Evolutionary conservation across 2,113 vertebrate species (phyloP), one percentile per base, ranked within the genome.

Genomic region (Motacilla tschutschensis): DNA sequence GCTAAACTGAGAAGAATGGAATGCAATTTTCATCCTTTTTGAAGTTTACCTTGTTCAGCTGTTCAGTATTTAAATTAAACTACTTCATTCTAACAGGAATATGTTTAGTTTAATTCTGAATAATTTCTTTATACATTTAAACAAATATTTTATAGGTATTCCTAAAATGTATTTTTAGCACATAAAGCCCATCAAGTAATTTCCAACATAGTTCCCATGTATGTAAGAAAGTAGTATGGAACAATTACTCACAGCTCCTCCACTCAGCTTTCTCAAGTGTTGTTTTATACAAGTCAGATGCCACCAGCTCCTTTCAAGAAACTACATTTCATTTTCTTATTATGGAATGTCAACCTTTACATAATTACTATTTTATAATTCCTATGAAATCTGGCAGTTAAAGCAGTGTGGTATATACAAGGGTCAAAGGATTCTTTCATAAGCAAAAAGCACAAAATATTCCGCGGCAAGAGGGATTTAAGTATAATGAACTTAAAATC

Each of bases 11-110:
- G 41, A 80, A 50, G 62, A 87, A 83, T 8, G 50, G 33, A 92
- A 89, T 46, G 50, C 7, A 65, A 73, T 72, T 89, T 89, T 92
- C 35, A 67, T 53, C 26, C 8, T 80, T 91, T 92, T 71, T 91
- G 70, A 95, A 69, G 70, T 83, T 58, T 69, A 31, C 38, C 43
- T 58, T 74, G 38, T 83, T 81, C 57, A 87, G 64, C 40, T 73
- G 17, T 63, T 89, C 38, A 44, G 21, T 22, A 2, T 66, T 82
- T 79, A 59, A 77, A 53, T 78, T 74, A 73, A 79, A 80, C 36
- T 28, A 48, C 33, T 57, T 59, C 46, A 62, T 88, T 88, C 31
- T 70, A 85, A 54, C 2, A 63, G 10, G 14, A 89, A 79, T 66
- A 51, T 6, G 25, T 19, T 82, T 63, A 41, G 8, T 60, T 83